These are phyloP conservation scores for Zaprionus bogoriensis DNA, from an alignment of 2,888 invertebrate genomes.

Conservation along the genomic window DNA sequence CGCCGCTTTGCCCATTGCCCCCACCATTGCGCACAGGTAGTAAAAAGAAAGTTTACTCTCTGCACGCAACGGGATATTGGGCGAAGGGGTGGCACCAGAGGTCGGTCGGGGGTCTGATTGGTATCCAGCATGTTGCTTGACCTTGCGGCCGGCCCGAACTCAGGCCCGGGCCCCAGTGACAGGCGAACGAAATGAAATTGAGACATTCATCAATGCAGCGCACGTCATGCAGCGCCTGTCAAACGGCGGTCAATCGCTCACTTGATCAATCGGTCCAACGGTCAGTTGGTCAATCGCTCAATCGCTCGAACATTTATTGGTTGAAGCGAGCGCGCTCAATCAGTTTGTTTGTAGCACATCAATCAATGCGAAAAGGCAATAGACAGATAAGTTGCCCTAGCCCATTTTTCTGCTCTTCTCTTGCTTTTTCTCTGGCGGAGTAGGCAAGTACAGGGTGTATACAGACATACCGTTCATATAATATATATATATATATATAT, in stretches of 20 bases:
- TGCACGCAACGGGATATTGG: neutral
- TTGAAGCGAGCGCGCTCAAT: neutral
- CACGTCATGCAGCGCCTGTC: slow-evolving; percentile 12
- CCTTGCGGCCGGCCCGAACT: slow-evolving; percentile 20
- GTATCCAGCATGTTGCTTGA: slow-evolving; percentile 22
- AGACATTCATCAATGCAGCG: slow-evolving; percentile 33
- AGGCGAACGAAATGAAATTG: slow-evolving; percentile 25
- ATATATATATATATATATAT: too few relatives aligned
- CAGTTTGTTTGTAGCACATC: neutral
- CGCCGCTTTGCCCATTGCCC: neutral
- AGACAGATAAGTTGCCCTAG: too few relatives aligned
- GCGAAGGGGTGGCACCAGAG: neutral
- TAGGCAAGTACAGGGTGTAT: too few relatives aligned
- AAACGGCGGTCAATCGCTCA: slow-evolving; percentile 18
- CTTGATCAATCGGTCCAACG: slow-evolving; percentile 15
- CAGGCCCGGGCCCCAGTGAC: neutral
- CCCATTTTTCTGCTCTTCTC: too few relatives aligned
- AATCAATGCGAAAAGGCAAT: neutral
- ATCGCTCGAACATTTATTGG: slow-evolving; percentile 18
- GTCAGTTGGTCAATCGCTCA: slow-evolving; percentile 1
- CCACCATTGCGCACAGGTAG: slow-evolving; percentile 45
- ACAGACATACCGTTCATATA: too few relatives aligned
- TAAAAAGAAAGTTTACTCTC: slow-evolving; percentile 47
- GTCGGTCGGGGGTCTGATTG: slow-evolving; percentile 23
- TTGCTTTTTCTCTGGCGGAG: too few relatives aligned